phyloP scores from a whole-genome alignment of 2,797 vertebrate genomes.

The Chromis chromis region DNA sequence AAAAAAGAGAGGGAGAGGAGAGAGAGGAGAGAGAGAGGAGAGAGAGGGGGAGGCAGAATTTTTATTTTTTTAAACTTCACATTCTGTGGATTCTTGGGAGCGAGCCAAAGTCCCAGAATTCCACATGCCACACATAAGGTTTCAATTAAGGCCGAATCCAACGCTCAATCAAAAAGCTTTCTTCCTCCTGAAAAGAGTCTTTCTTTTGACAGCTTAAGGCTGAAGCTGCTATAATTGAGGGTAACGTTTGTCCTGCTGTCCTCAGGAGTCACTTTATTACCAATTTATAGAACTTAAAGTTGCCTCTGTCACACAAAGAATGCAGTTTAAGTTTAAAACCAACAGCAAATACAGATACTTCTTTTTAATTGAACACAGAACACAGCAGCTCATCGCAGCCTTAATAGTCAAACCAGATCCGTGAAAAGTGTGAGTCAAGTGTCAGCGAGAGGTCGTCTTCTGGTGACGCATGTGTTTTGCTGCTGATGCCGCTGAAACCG shows the following conservation, averaged over 20 bases:
- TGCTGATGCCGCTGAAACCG: slow-evolving; percentile 29
- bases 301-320: background rate
- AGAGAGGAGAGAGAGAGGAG: slow-evolving; percentile 11
- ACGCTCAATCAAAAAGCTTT: slow-evolving; percentile 86
- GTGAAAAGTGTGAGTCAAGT: slow-evolving; percentile 31
- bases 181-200: slow-evolving; percentile 78
- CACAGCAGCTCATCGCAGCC: slow-evolving; percentile 1
- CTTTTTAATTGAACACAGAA: background rate
- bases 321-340: background rate
- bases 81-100: slow-evolving; percentile 96
- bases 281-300: slow-evolving; percentile 1
- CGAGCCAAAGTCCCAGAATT: slow-evolving; percentile 94
- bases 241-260: slow-evolving; percentile 68
- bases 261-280: slow-evolving; percentile 1
- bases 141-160: slow-evolving; percentile 92
- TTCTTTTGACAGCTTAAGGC: slow-evolving; percentile 85
- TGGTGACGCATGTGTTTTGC: slow-evolving; percentile 7
- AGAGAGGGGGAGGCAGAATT: slow-evolving; percentile 49
- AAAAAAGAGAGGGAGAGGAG: slow-evolving; percentile 48
- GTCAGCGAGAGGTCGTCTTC: slow-evolving; percentile 28
- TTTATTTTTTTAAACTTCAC: no score
- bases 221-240: slow-evolving; percentile 83
- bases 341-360: background rate
- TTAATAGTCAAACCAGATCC: slow-evolving; percentile 45
- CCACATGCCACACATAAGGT: slow-evolving; percentile 94